These are phyloP conservation scores for Vultur gryphus DNA, from an alignment of 2,797 vertebrate species.

Conservation along the genomic window DNA sequence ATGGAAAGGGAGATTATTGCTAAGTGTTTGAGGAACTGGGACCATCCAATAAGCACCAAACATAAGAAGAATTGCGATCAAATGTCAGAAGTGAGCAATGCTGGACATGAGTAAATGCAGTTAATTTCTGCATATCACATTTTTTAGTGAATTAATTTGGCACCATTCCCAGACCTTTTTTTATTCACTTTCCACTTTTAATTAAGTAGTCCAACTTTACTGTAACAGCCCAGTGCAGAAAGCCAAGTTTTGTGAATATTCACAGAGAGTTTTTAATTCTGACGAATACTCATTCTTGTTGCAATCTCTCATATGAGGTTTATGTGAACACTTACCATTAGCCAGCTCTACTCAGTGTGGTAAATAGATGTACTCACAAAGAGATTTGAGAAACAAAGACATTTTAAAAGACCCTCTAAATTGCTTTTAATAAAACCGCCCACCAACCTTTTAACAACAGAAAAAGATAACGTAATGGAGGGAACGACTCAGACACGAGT, in stretches of 20 bases:
- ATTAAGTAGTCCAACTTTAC: slow-evolving; percentile 61
- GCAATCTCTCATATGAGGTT: not conserved
- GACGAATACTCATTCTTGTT: not conserved
- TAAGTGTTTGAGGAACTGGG: not conserved
- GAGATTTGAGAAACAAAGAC: not conserved
- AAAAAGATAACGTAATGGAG: not conserved
- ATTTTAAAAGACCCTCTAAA: not conserved
- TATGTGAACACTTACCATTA: not conserved
- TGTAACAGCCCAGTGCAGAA: not conserved
- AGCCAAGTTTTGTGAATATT: slow-evolving; percentile 12
- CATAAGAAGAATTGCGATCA: not conserved
- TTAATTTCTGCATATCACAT: slow-evolving; percentile 33
- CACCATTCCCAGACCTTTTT: slow-evolving; percentile 20
- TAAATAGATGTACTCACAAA: not conserved
- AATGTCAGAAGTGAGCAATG: not conserved
- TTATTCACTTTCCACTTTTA: slow-evolving; percentile 36
- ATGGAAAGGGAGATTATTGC: not conserved
- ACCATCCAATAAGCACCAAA: not conserved
- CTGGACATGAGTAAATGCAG: slow-evolving; percentile 4
- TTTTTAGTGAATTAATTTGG: slow-evolving; percentile 52
- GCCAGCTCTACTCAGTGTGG: not conserved
- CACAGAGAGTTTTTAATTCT: not conserved
- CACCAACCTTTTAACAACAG: not conserved
- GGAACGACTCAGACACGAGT: not conserved
- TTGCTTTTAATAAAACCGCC: not conserved